A percentile compares a stretch with the other conserved stretches of the same genome.
Evolutionary conservation across 2,888 invertebrate species (phyloP).

Genomic region (Coenonympha arcania): DNA sequence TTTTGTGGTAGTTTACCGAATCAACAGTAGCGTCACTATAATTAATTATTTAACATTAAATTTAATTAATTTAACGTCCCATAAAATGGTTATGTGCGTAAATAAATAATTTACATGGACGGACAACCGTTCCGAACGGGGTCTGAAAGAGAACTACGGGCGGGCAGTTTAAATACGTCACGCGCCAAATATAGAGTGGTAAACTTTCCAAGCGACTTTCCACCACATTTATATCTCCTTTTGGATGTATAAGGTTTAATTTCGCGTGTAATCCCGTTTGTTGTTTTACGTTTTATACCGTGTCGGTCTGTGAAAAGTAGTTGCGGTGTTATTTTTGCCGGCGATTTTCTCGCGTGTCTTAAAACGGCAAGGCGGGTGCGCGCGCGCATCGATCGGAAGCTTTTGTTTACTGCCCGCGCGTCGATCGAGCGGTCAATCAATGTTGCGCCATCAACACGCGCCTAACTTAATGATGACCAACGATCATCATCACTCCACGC

Average conservation of each 20-base stretch:
- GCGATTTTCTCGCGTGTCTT: constrained; percentile 65
- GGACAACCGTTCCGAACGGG: constrained; percentile 54
- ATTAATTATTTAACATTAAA: constrained; percentile 10
- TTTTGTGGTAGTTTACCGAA: background rate
- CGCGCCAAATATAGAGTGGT: constrained; percentile 57
- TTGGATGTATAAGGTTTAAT: constrained; percentile 29
- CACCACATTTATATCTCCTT: constrained; percentile 20
- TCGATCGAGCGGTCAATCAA: no score
- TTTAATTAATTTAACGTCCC: constrained; percentile 10
- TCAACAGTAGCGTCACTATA: background rate
- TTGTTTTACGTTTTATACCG: constrained; percentile 30
- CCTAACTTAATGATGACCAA: no score
- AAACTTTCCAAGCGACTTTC: constrained; percentile 36
- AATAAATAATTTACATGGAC: constrained; percentile 22
- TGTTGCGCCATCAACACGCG: no score
- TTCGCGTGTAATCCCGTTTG: constrained; percentile 25
- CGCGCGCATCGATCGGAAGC: constrained; percentile 34
- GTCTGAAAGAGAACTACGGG: constrained; percentile 61
- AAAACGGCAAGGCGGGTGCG: constrained; percentile 61
- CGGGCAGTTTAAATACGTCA: constrained; percentile 54
- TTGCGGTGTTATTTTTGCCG: constrained; percentile 69
- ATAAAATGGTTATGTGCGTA: constrained; percentile 22
- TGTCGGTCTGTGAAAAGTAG: constrained; percentile 50
- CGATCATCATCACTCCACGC: no score
- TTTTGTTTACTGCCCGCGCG: constrained; percentile 66